Conservation (phyloP, 30 jellyfish, hydroid and myxozoan species). For the Turritopsis dohrnii region DNA sequence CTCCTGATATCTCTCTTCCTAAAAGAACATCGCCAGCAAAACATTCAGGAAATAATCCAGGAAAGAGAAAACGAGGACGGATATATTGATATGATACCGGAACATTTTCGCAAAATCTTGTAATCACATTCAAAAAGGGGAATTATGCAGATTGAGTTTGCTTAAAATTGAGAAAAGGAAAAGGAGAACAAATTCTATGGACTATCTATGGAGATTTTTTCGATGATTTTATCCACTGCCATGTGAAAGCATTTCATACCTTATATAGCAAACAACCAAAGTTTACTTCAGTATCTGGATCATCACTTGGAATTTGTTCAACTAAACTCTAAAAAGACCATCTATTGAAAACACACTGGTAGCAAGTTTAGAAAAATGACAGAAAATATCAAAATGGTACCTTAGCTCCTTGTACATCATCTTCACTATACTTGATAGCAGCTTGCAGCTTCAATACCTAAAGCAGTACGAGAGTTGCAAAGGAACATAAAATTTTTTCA, state of each 20-base stretch:
- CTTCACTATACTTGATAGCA: slow-evolving; percentile 80
- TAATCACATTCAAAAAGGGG: too few species aligned
- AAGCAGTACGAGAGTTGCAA: neutral
- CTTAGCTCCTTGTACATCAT: slow-evolving; percentile 81
- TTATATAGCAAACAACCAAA: slow-evolving; percentile 81
- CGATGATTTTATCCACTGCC: too few species aligned
- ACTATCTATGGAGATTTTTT: too few species aligned
- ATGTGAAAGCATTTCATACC: slow-evolving; percentile 17
- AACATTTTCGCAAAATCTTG: too few species aligned
- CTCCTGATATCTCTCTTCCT: slow-evolving; percentile 87
- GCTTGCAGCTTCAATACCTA: slow-evolving; percentile 79
- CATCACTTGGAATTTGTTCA: slow-evolving; percentile 88
- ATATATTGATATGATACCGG: too few species aligned
- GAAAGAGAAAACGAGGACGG: too few species aligned
- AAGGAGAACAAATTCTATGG: too few species aligned
- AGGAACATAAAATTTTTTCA: neutral
- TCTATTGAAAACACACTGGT: neutral
- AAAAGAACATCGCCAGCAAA: neutral
- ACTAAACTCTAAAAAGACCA: slow-evolving; percentile 59
- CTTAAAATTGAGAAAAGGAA: too few species aligned
- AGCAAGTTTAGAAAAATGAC: neutral
- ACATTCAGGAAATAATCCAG: neutral
- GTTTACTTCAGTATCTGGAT: slow-evolving; percentile 87
- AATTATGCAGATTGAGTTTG: too few species aligned
- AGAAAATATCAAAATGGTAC: slow-evolving; percentile 4